Conservation (phyloP, 2,113 vertebrate species). For the Rostratula benghalensis region DNA sequence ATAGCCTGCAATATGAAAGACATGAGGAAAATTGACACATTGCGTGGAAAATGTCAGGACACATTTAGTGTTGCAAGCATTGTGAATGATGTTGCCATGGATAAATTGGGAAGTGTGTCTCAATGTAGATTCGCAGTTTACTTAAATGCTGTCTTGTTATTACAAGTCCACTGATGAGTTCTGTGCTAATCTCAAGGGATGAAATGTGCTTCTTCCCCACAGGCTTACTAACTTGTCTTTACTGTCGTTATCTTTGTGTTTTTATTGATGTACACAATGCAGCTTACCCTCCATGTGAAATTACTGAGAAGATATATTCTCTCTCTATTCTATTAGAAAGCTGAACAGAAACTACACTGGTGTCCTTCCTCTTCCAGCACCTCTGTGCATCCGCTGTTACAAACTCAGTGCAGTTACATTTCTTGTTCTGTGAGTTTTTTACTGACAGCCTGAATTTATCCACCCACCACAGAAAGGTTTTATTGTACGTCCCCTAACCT, state of each 20-base stretch:
- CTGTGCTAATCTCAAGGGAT: not conserved
- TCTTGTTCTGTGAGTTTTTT: not conserved
- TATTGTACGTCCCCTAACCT: not conserved
- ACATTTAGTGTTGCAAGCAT: not conserved
- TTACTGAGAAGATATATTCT: not conserved
- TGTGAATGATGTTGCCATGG: not conserved
- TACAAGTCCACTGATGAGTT: not conserved
- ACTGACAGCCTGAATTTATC: not conserved
- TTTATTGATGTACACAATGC: not conserved
- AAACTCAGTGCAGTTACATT: not conserved
- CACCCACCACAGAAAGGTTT: not conserved
- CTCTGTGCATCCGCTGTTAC: not conserved
- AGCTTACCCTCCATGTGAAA: not conserved
- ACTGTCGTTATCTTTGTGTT: not conserved
- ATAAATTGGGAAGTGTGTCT: not conserved
- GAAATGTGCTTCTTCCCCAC: not conserved
- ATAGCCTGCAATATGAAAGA: not conserved
- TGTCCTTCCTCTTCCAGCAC: not conserved
- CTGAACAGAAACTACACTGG: not conserved
- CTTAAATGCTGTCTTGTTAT: not conserved
- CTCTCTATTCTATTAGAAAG: not conserved
- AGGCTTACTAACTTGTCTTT: not conserved
- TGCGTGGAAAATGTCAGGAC: not conserved
- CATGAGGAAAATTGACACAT: not conserved
- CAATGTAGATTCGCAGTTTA: not conserved